Evolutionary conservation across 2,888 invertebrate genomes (phyloP).

Genomic region (Andrena trimmerana): DNA sequence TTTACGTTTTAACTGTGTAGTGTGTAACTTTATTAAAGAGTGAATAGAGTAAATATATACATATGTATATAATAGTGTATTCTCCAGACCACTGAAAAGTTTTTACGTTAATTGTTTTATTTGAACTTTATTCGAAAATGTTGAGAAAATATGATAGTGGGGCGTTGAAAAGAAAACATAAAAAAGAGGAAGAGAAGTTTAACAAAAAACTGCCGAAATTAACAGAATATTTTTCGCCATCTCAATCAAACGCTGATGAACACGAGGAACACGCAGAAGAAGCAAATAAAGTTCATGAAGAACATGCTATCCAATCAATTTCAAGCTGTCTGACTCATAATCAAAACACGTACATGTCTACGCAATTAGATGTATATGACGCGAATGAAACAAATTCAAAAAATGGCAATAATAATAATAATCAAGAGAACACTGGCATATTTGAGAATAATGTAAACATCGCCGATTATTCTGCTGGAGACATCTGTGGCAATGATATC

Average conservation of each 20-base stretch:
- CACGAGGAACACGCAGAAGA: background rate
- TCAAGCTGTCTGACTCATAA: background rate
- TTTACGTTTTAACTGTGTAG: too few relatives aligned
- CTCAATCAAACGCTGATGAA: background rate
- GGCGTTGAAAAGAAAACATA: background rate
- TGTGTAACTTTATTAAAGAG: too few relatives aligned
- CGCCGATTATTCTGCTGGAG: background rate
- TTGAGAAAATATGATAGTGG: background rate
- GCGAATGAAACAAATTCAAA: too few relatives aligned
- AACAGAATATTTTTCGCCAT: conserved; percentile 5
- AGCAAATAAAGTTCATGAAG: background rate
- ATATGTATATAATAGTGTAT: too few relatives aligned
- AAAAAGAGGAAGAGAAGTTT: background rate
- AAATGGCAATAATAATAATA: too few relatives aligned
- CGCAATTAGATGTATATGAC: too few relatives aligned
- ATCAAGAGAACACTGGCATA: too few relatives aligned
- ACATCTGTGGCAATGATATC: background rate
- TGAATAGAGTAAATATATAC: too few relatives aligned
- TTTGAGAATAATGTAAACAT: background rate
- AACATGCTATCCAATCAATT: background rate
- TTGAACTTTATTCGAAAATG: background rate
- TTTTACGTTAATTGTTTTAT: too few relatives aligned
- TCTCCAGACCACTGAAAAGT: too few relatives aligned
- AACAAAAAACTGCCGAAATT: conserved; percentile 7
- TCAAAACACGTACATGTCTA: background rate